Conservation (phyloP, 2,797 vertebrate species). For the Huso huso region DNA sequence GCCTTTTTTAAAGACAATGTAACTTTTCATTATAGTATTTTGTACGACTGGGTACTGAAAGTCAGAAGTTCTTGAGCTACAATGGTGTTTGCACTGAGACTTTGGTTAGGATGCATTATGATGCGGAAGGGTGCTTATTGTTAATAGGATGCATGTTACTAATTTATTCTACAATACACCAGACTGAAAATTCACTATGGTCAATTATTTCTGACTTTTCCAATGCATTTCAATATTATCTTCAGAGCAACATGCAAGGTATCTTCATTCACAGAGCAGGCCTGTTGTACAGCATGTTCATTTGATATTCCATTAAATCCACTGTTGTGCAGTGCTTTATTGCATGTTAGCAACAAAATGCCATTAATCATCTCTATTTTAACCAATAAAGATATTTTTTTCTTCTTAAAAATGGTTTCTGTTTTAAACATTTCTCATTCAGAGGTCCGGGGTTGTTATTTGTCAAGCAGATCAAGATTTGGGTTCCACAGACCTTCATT, state of each 20-base stretch:
- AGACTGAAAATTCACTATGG: conserved; percentile 38
- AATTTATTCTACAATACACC: conserved; percentile 87
- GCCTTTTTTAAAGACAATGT: conserved; percentile 28
- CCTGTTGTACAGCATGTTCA: conserved; percentile 53
- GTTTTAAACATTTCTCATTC: conserved; percentile 9
- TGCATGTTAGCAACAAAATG: conserved; percentile 67
- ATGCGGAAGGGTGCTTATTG: conserved; percentile 61
- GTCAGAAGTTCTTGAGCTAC: conserved; percentile 64
- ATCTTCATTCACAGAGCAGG: conserved; percentile 35
- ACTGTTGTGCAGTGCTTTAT: conserved; percentile 75
- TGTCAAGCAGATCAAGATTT: no score
- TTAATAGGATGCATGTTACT: conserved; percentile 76
- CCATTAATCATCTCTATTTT: conserved; percentile 75
- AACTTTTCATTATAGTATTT: conserved; percentile 42
- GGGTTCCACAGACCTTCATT: no score
- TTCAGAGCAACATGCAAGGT: conserved; percentile 30
- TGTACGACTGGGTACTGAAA: conserved; percentile 46
- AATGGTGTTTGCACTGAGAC: conserved; percentile 88
- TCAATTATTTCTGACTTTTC: conserved; percentile 29
- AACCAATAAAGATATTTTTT: conserved; percentile 97
- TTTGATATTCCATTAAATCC: conserved; percentile 76
- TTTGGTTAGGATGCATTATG: conserved; percentile 71
- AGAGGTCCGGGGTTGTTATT: conserved; percentile 19
- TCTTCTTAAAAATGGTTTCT: conserved; percentile 37
- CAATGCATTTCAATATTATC: conserved; percentile 25